Evolutionary conservation across 2,113 vertebrate species (phyloP).

Genomic region (Danionella cerebrum): DNA sequence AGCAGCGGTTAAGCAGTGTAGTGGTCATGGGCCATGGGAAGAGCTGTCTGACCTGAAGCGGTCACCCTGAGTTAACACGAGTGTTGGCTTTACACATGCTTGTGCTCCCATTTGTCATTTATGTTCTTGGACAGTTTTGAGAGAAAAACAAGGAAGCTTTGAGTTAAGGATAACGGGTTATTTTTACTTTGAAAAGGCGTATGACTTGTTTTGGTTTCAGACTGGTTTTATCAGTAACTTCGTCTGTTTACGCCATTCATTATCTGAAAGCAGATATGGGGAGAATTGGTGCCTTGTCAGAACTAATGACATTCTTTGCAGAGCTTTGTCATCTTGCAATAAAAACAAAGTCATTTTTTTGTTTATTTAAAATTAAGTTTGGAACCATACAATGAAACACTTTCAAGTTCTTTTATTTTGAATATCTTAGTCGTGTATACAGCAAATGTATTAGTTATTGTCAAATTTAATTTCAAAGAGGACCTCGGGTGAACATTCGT

Average conservation of each 20-base stretch:
- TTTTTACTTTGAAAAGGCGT: slow-evolving; percentile 73
- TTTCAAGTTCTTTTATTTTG: too few species aligned
- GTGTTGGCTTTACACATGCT: slow-evolving; percentile 23
- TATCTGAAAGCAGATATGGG: slow-evolving; percentile 51
- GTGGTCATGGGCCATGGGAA: background rate
- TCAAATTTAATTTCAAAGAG: too few species aligned
- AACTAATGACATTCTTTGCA: background rate
- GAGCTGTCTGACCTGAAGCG: background rate
- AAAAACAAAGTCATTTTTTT: too few species aligned
- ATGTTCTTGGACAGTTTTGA: slow-evolving; percentile 43
- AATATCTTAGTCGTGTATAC: too few species aligned
- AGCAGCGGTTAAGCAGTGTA: background rate
- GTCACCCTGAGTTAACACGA: background rate
- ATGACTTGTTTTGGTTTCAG: slow-evolving; percentile 72
- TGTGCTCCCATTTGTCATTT: slow-evolving; percentile 52
- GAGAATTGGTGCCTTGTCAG: slow-evolving; percentile 29
- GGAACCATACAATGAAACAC: too few species aligned
- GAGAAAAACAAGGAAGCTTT: slow-evolving; percentile 68
- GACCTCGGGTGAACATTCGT: too few species aligned
- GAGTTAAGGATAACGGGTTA: slow-evolving; percentile 60
- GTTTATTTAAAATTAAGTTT: too few species aligned
- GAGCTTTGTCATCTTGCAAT: too few species aligned
- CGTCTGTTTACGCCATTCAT: slow-evolving; percentile 52
- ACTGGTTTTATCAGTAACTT: slow-evolving; percentile 62
- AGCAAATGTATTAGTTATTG: too few species aligned